A percentile compares a stretch with the other conserved stretches of the same genome.
These are phyloP conservation scores for Eriosoma lanigerum DNA, from an alignment of 1,140 invertebrate genomes.

Conservation along the genomic window DNA sequence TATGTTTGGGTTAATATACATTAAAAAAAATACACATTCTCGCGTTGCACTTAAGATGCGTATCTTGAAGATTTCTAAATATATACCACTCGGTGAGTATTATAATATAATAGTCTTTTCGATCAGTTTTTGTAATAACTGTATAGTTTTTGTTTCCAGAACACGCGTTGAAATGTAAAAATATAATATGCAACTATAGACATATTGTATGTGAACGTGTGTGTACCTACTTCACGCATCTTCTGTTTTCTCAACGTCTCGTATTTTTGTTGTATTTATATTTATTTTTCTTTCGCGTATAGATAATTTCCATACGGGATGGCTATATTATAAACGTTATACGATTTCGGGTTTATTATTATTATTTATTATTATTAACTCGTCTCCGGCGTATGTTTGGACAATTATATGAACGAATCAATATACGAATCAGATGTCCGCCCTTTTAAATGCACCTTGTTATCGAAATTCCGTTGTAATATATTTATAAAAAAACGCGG, in stretches of 20 bases:
- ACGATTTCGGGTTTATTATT: too few relatives aligned
- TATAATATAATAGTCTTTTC: not conserved
- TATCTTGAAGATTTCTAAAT: conserved; percentile 27
- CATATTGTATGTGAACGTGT: too few relatives aligned
- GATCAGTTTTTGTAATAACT: conserved; percentile 21
- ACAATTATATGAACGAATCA: too few relatives aligned
- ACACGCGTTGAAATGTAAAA: not conserved
- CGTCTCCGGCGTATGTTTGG: too few relatives aligned
- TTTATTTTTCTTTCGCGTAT: not conserved
- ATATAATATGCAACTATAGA: conserved; percentile 9
- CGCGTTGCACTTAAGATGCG: not conserved
- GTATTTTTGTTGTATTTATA: not conserved
- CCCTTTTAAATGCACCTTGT: too few relatives aligned
- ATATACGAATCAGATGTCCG: too few relatives aligned
- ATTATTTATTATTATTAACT: too few relatives aligned
- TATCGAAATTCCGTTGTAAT: too few relatives aligned
- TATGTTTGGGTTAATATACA: conserved; percentile 11
- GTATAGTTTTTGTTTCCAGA: not conserved
- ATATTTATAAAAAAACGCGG: too few relatives aligned
- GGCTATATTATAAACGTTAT: too few relatives aligned
- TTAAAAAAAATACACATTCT: not conserved
- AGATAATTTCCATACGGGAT: not conserved
- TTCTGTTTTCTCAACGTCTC: not conserved
- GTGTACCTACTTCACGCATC: not conserved
- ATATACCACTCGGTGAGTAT: conserved; percentile 4